Evolutionary conservation across 2,888 invertebrate genomes (phyloP).

Genomic region (Drosophila meridionalis): DNA sequence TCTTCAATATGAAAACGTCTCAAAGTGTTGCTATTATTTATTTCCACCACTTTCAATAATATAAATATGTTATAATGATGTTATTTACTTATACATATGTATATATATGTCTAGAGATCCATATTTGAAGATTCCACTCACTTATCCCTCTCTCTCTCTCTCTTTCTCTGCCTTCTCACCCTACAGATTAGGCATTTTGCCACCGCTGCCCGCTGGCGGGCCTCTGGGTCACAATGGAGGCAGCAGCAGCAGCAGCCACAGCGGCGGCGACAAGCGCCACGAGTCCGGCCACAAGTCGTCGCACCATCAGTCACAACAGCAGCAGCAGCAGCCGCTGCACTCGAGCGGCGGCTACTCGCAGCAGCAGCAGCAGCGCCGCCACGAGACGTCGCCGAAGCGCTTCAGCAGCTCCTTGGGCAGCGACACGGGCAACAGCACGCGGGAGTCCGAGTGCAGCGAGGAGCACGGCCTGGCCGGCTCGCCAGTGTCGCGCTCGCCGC

Average conservation of each 20-base stretch:
- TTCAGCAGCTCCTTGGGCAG: conserved; percentile 92
- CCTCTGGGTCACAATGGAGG: conserved; percentile 75
- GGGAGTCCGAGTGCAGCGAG: conserved; percentile 90
- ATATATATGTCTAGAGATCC: neutral
- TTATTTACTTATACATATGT: neutral
- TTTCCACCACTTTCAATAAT: too few species aligned
- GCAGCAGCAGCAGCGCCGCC: conserved; percentile 68
- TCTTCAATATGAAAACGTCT: too few species aligned
- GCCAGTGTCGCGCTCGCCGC: conserved; percentile 83
- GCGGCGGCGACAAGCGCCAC: conserved; percentile 64
- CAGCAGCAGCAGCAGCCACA: conserved; percentile 74
- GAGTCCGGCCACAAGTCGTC: conserved; percentile 87
- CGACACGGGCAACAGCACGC: conserved; percentile 89
- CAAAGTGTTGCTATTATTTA: too few species aligned
- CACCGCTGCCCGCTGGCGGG: conserved; percentile 85
- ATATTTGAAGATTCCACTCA: too few species aligned
- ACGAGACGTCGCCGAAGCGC: conserved; percentile 84
- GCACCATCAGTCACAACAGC: conserved; percentile 87
- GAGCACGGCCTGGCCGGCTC: conserved; percentile 86
- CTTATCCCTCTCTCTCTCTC: too few species aligned
- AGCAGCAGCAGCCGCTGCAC: conserved; percentile 34
- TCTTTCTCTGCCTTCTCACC: conserved; percentile 1
- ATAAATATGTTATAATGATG: too few species aligned
- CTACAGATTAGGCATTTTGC: conserved; percentile 80
- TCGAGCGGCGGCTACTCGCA: conserved; percentile 46